These are phyloP conservation scores for Holothuria scabra DNA, from an alignment of 53 echinoderm and acorn worm genomes.

Conservation along the genomic window DNA sequence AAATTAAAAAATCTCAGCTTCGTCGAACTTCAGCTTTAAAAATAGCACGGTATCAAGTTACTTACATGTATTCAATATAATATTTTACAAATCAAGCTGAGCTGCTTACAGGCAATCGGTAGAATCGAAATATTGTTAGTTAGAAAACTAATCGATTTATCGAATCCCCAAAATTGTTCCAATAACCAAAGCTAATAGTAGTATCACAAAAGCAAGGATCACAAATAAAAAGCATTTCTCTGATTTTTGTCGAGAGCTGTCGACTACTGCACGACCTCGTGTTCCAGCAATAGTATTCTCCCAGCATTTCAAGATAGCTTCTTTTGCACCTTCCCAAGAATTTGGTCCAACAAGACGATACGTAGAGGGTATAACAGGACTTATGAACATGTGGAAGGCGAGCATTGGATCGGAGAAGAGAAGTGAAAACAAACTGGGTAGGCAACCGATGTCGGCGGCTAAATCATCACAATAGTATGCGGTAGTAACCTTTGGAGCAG, in stretches of 20 bases:
- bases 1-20: too few relatives aligned
- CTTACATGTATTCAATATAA: too few relatives aligned
- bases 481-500: constrained; percentile 57
- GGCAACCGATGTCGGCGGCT: constrained; percentile 68
- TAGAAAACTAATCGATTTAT: too few relatives aligned
- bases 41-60: too few relatives aligned
- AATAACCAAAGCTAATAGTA: too few relatives aligned
- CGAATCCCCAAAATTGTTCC: too few relatives aligned
- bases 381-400: constrained; percentile 65
- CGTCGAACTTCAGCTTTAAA: too few relatives aligned
- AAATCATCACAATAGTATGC: constrained; percentile 63
- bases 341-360: constrained; percentile 82
- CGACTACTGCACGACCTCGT: background rate
- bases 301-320: constrained; percentile 63
- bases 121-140: too few relatives aligned
- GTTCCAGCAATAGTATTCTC: constrained; percentile 25
- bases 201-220: too few relatives aligned
- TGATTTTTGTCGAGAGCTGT: background rate
- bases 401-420: constrained; percentile 69
- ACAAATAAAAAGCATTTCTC: too few relatives aligned
- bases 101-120: too few relatives aligned
- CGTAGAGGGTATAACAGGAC: constrained; percentile 71
- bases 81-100: too few relatives aligned
- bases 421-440: constrained; percentile 58
- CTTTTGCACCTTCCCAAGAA: constrained; percentile 70